Conservation (phyloP, 1,140 invertebrate species). For the Metaphire vulgaris region DNA sequence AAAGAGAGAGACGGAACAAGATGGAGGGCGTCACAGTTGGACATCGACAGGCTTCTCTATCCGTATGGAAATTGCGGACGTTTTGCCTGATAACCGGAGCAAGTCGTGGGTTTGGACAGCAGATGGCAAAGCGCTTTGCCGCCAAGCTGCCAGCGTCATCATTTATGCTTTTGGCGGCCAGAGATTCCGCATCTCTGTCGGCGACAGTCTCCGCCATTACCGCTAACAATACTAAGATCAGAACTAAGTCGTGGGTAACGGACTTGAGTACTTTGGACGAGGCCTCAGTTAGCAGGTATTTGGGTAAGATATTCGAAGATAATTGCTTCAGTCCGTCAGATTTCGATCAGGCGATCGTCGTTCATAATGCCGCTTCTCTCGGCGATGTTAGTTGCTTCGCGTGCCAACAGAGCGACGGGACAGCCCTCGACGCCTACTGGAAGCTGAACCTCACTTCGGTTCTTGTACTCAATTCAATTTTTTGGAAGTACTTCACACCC, state of each 20-base stretch:
- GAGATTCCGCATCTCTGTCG: constrained; percentile 57
- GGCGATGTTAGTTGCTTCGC: constrained; percentile 64
- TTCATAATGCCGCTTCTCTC: constrained; percentile 83
- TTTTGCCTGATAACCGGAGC: constrained; percentile 72
- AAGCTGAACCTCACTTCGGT: constrained; percentile 73
- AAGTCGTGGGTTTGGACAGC: constrained; percentile 75
- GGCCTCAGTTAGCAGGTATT: constrained; percentile 41
- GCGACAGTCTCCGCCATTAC: constrained; percentile 55
- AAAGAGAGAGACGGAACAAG: too few relatives aligned
- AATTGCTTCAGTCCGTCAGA: constrained; percentile 43
- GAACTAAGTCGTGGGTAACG: constrained; percentile 34
- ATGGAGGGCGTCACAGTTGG: background rate
- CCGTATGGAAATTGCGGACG: constrained; percentile 32
- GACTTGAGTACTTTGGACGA: constrained; percentile 49
- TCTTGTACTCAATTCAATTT: constrained; percentile 68
- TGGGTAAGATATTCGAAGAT: constrained; percentile 56
- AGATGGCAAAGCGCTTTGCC: constrained; percentile 66
- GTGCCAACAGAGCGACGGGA: constrained; percentile 55
- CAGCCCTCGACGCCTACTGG: constrained; percentile 58
- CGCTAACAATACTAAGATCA: constrained; percentile 30
- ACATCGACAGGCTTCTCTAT: background rate
- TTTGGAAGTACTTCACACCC: constrained; percentile 59
- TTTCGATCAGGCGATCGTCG: constrained; percentile 66
- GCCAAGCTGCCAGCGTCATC: constrained; percentile 60
- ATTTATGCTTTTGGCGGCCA: constrained; percentile 67